Base-by-base conservation (phyloP, 2,797 vertebrate genomes). In the Graptemys geographica region DNA sequence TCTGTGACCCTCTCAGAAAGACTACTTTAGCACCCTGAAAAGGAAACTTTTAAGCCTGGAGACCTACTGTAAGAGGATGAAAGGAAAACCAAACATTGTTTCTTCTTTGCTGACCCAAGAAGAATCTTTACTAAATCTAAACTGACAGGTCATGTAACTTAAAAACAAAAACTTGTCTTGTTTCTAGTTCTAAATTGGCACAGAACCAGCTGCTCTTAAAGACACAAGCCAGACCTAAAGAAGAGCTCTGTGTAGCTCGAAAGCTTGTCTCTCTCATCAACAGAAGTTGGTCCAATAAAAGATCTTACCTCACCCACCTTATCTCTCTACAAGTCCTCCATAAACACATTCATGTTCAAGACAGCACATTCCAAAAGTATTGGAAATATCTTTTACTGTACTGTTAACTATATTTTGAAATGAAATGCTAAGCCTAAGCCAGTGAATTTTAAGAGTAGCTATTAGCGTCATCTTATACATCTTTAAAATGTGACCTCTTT, bases 1-100 rank as follows among this genome's bases (percentile, higher is more conserved):
- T 53, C 51, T 53, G n/a, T 94, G 89, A 96, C 92, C 91, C 85
- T 44, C 41, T 83, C 83, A 55, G 23, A 69, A 69, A 53, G 55
- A 83, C 83, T 83, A 53, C 41, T 16, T 79, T 56, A 76, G 79
- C n/a, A 79, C 18, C 6, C 33, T 79, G 86, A 81, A 90, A 95
- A 84, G 19, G 72, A 83, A 56, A 51, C 55, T 85, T 84, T 92
- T 90, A 80, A 31, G 28, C 13, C 92, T 76, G 65, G 16, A 76
- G 91, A 95, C 83, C 74, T 87, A 81, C 62, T 69, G 78, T 47
- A 62, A 82, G 74, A 82, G 53, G 84, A 84, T 18, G 44, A 91
- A 90, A 95, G 21, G 19, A 28, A 96, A 13, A 88, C 18, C 2
- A 31, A 33, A 51, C 93, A 52, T 33, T 37, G 1, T 55, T 78